Evolutionary conservation across 2,888 invertebrate species (phyloP).

Genomic region (Drosophila setosimentum): DNA sequence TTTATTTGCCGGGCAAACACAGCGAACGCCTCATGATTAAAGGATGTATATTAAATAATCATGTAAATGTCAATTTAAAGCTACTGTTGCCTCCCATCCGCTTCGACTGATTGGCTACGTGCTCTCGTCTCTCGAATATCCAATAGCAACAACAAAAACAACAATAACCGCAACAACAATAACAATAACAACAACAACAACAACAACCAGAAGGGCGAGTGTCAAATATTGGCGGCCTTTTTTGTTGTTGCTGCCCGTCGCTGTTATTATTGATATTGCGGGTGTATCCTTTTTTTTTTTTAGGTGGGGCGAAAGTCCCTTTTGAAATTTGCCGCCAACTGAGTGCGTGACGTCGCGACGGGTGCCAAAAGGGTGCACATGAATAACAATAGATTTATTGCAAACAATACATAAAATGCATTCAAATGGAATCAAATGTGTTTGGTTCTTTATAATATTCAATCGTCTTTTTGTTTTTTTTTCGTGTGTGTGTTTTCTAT

Average conservation of each 20-base stretch:
- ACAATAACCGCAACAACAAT: neutral
- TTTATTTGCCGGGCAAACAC: conserved; percentile 53
- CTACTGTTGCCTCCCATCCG: conserved; percentile 41
- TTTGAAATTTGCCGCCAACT: conserved; percentile 60
- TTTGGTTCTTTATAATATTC: conserved; percentile 38
- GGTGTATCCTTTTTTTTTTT: conserved; percentile 46
- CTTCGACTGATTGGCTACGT: conserved; percentile 40
- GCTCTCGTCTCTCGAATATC: conserved; percentile 23
- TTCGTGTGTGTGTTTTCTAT: conserved; percentile 5
- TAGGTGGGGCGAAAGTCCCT: conserved; percentile 1
- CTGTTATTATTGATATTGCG: conserved; percentile 68
- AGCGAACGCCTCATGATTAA: conserved; percentile 65
- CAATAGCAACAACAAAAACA: conserved; percentile 8
- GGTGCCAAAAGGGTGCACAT: conserved; percentile 27
- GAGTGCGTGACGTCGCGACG: conserved; percentile 20
- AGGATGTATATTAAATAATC: conserved; percentile 81
- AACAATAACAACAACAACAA: conserved; percentile 1
- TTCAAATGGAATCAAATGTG: conserved; percentile 68
- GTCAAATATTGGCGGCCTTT: conserved; percentile 67
- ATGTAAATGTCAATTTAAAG: conserved; percentile 82
- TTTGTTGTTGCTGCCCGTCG: conserved; percentile 32
- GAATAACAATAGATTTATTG: conserved; percentile 79
- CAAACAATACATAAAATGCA: conserved; percentile 76
- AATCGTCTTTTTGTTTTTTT: conserved; percentile 1
- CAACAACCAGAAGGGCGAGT: conserved; percentile 42